Evolutionary conservation across 2,888 invertebrate species (phyloP), one percentile per base, ranked within the genome.

Genomic region (Acleris laterana): DNA sequence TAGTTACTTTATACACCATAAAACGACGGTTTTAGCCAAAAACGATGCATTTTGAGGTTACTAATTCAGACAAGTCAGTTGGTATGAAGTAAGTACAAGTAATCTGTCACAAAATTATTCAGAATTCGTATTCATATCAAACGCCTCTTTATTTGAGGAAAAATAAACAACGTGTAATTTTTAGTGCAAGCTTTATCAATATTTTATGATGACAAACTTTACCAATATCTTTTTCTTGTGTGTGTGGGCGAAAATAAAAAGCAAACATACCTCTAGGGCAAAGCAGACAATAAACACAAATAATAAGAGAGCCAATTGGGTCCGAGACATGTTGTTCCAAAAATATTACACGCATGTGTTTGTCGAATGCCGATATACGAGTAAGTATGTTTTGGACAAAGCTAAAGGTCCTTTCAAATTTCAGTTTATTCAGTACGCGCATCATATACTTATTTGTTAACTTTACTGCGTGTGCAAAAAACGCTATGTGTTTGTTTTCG

Each of bases 181-280:
- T n/a, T 44, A 16, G n/a, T 44, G n/a, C 44, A 44, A 44, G 44
- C 44, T 44, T 44, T 44, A 44, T n/a, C 16, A 44, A n/a, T 38
- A 38, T 38, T 16, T 42, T 42, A 6, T 25, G 25, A 25, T 25
- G 42, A 42, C 13, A 42, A 11, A 42, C 42, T 42, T 13, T 42
- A 42, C 42, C 42, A 42, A 4, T 13, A 42, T 42, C 0, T 44
- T 44, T 16, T 44, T 16, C 28, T 28, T 38, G 13, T 32, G 2
- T 4, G 16, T 1, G n/a, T 44, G n/a, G n/a, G 16, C 6, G 16
- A 16, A 44, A 44, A 44, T 44, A 44, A 44, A 44, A 44, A 44
- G 6, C n/a, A 44, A 44, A 44, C 44, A 44, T n/a, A 63, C 63
- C 57, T 25, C 22, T 11, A 57, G 44, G 25, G 44, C 42, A 16